A percentile compares a stretch with the other conserved stretches of the same genome.
These are phyloP conservation scores for Terrapene triunguis DNA, from an alignment of 2,113 vertebrate species.

Conservation along the genomic window DNA sequence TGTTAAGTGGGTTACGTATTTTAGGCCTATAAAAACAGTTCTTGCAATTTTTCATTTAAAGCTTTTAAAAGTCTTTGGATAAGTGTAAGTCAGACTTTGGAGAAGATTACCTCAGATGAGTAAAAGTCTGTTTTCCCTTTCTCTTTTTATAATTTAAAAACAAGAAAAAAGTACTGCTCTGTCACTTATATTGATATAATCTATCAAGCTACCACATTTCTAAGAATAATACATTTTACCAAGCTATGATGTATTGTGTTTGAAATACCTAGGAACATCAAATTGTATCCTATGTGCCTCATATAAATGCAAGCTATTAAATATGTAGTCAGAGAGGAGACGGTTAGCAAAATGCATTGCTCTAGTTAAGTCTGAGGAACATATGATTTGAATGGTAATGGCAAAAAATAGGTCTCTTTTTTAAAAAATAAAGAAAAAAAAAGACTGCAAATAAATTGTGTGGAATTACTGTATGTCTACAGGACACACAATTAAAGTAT, in stretches of 20 bases:
- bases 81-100: not conserved
- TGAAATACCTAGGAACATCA: conserved; percentile 61
- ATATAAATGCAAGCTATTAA: conserved; percentile 42
- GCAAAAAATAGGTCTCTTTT: not conserved
- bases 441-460: conserved; percentile 35
- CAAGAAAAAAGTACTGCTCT: not conserved
- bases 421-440: conserved; percentile 8
- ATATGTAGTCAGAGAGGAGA: not conserved
- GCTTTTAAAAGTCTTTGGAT: not conserved
- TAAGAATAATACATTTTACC: conserved; percentile 7
- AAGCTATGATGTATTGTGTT: not conserved
- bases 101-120: not conserved
- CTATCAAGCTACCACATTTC: not conserved
- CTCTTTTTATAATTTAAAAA: not conserved
- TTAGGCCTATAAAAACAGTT: not conserved
- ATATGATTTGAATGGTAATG: conserved; percentile 23
- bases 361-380: conserved; percentile 28
- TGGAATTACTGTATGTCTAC: not conserved
- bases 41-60: not conserved
- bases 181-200: not conserved
- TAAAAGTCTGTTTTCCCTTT: not conserved
- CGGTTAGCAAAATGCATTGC: conserved; percentile 6
- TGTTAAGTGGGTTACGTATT: not conserved
- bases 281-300: conserved; percentile 1
- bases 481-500: not conserved